Conservation (phyloP, 2,888 invertebrate genomes). For the Lithophane semibrunnea region DNA sequence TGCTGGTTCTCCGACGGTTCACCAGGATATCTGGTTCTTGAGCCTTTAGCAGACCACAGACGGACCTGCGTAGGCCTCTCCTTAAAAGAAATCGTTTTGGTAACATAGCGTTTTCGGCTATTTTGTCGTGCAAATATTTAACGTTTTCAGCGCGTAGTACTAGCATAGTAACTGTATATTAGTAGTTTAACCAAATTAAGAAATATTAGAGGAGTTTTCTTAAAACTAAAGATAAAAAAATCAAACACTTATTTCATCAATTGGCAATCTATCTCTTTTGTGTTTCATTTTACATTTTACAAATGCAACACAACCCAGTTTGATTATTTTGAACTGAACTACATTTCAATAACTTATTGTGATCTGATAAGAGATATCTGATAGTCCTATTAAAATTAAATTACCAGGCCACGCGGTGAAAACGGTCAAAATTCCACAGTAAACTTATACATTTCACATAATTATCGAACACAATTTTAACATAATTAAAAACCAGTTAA, state of each 20-base stretch:
- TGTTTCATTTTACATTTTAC: neutral
- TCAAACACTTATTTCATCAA: neutral
- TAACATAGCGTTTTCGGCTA: slow-evolving; percentile 15
- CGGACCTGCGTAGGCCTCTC: neutral
- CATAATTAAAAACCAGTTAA: slow-evolving; percentile 57
- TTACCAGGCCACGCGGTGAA: slow-evolving; percentile 15
- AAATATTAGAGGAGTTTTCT: neutral
- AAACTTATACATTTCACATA: neutral
- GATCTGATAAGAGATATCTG: neutral
- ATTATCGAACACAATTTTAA: slow-evolving; percentile 1
- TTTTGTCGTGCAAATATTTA: slow-evolving; percentile 4
- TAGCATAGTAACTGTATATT: slow-evolving; percentile 1
- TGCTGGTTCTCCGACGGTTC: neutral
- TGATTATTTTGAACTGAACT: neutral
- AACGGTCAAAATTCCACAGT: slow-evolving; percentile 19
- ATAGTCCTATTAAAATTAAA: slow-evolving; percentile 2
- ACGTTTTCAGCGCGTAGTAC: slow-evolving; percentile 30
- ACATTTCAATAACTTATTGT: neutral
- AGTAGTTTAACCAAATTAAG: neutral
- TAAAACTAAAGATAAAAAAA: no score
- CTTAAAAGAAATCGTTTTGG: neutral
- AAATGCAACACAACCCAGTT: neutral
- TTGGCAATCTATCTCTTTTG: no score
- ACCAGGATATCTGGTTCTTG: neutral
- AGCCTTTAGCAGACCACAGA: neutral